A percentile compares a stretch with the other conserved stretches of the same genome.
These are phyloP conservation scores for Oreonectes daqikongensis DNA, from an alignment of 2,797 vertebrate genomes.

Conservation along the genomic window DNA sequence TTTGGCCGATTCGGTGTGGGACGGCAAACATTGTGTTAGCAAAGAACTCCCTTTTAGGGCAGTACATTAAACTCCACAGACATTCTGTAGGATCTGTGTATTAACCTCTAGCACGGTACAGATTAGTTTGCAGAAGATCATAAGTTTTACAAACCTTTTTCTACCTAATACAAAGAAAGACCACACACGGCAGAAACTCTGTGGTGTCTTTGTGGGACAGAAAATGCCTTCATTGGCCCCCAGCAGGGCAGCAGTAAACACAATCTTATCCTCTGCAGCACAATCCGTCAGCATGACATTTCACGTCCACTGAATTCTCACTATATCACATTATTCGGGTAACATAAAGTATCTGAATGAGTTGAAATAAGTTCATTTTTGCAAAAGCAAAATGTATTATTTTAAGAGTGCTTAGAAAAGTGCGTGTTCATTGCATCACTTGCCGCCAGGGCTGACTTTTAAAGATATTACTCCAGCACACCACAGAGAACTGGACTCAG, in stretches of 20 bases:
- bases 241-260: slow-evolving; percentile 71
- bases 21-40: slow-evolving; percentile 16
- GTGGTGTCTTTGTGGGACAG: slow-evolving; percentile 65
- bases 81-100: slow-evolving; percentile 2
- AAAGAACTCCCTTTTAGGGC: slow-evolving; percentile 10
- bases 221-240: slow-evolving; percentile 70
- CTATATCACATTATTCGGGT: slow-evolving; percentile 55
- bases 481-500: slow-evolving; percentile 55
- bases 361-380: background rate
- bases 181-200: slow-evolving; percentile 71
- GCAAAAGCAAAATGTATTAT: background rate
- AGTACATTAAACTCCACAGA: slow-evolving; percentile 17
- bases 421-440: slow-evolving; percentile 2
- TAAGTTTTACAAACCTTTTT: slow-evolving; percentile 33
- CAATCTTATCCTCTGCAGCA: slow-evolving; percentile 59
- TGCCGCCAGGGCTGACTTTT: slow-evolving; percentile 37
- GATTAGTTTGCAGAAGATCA: background rate
- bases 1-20: slow-evolving; percentile 12
- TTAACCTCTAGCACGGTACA: slow-evolving; percentile 1
- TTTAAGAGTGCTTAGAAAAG: background rate
- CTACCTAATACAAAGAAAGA: slow-evolving; percentile 51
- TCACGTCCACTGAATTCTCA: slow-evolving; percentile 63
- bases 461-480: slow-evolving; percentile 46
- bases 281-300: slow-evolving; percentile 72
- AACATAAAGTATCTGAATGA: background rate